Evolutionary conservation across 1,140 invertebrate genomes (phyloP).

Genomic region (Steinernema feltiae): DNA sequence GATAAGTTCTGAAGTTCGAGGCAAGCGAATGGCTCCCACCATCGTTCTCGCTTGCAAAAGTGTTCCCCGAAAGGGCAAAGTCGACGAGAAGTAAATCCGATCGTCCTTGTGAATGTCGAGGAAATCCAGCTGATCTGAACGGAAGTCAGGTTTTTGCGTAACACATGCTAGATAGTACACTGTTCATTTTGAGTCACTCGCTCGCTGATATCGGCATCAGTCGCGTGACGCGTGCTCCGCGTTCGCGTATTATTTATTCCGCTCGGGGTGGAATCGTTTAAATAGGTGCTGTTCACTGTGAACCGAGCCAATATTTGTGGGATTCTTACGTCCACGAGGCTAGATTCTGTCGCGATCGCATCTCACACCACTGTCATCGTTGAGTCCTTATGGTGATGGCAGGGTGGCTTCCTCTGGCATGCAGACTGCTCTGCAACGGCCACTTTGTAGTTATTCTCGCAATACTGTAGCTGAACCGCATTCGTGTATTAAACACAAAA

Average conservation of each 20-base stretch:
- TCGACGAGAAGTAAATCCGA: neutral
- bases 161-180: neutral
- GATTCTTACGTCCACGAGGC: too few relatives aligned
- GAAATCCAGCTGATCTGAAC: neutral
- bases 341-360: too few relatives aligned
- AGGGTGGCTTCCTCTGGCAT: too few relatives aligned
- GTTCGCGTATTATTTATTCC: constrained; percentile 5
- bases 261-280: neutral
- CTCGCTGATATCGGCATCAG: neutral
- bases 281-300: neutral
- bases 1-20: neutral
- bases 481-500: too few relatives aligned
- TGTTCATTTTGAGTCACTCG: neutral
- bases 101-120: neutral
- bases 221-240: neutral
- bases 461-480: too few relatives aligned
- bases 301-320: neutral
- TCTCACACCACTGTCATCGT: too few relatives aligned
- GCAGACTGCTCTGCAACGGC: too few relatives aligned
- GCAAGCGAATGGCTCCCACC: too few relatives aligned
- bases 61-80: neutral
- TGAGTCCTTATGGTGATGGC: too few relatives aligned
- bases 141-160: constrained; percentile 5
- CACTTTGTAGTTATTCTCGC: too few relatives aligned
- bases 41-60: neutral